Evolutionary conservation across 2,888 invertebrate genomes (phyloP), one percentile per base, ranked within the genome.

Genomic region (Pegoplata infirma): DNA sequence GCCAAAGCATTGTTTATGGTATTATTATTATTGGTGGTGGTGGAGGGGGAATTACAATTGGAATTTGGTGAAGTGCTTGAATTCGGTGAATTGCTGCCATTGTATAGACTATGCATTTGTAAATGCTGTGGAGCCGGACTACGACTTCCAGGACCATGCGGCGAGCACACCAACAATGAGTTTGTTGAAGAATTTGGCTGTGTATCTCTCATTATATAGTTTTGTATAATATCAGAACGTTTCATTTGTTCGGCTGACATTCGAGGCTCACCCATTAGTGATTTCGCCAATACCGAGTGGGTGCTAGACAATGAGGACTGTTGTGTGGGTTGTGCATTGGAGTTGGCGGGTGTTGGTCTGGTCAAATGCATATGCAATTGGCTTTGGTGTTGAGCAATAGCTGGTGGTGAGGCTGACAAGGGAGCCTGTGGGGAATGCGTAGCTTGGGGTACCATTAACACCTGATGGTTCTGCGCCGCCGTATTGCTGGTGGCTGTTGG

Each of bases 201-300:
- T 16, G 83, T 86, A 84, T 94, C 94, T 3, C 96, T 92, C 93
- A 97, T 96, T 89, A 97, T 96, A 90, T 96, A 96, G 88, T 95
- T 96, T 90, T 97, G 97, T 87, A 97, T 96, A 86, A 97, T 94
- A 90, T 97, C 97, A 36, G 96, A 96, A 86, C 96, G 94, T 89
- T 97, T 96, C 90, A 96, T 92, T 91, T 97, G 96, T 90, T 97
- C 97, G 63, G 96, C 95, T 49, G 96, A 97, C 96, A 97, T 96
- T 84, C 96, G 92, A 6, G 97, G 97, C n/a, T 96, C 96, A 87
- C 96, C 97, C 94, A 96, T 96, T 81, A 97, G 90, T 76, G 96
- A 95, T 88, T 95, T 95, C 82, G 97, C 97, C 81, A 97, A 91
- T 84, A 96, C 97, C 44, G 96, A 96, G 90, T 96, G 96, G 76